Evolutionary conservation across 92 coral and sea anemone species (phyloP).

Genomic region (Zoanthus solanderi): DNA sequence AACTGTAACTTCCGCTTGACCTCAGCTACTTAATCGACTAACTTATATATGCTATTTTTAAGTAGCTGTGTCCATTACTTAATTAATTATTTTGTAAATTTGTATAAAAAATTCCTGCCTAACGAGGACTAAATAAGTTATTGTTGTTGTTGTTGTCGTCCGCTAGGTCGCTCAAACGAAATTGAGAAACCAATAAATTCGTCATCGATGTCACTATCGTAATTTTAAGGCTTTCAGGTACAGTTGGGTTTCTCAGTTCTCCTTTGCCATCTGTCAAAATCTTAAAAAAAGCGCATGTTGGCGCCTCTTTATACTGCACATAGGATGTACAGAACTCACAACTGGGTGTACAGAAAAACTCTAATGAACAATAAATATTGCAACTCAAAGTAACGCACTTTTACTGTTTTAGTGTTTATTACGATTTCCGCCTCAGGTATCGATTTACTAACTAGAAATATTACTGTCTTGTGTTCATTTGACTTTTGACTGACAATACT

Average conservation of each 20-base stretch:
- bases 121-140: too few species aligned
- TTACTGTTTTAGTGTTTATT: neutral
- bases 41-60: too few species aligned
- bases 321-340: neutral
- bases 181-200: neutral
- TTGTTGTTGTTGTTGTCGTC: too few species aligned
- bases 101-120: too few species aligned
- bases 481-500: neutral
- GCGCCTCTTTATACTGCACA: conserved; percentile 8
- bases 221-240: neutral
- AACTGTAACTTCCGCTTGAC: too few species aligned
- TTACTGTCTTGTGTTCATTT: neutral
- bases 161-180: neutral
- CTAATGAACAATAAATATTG: neutral
- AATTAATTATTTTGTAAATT: too few species aligned
- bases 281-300: neutral
- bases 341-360: neutral
- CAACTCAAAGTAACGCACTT: neutral
- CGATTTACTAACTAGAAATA: neutral
- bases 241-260: neutral
- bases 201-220: neutral
- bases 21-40: too few species aligned
- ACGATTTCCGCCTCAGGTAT: neutral
- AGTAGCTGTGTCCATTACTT: too few species aligned
- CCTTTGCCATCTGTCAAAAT: neutral